Base-by-base conservation (phyloP, 2,888 invertebrate species). In the Strigamia crassipes region DNA sequence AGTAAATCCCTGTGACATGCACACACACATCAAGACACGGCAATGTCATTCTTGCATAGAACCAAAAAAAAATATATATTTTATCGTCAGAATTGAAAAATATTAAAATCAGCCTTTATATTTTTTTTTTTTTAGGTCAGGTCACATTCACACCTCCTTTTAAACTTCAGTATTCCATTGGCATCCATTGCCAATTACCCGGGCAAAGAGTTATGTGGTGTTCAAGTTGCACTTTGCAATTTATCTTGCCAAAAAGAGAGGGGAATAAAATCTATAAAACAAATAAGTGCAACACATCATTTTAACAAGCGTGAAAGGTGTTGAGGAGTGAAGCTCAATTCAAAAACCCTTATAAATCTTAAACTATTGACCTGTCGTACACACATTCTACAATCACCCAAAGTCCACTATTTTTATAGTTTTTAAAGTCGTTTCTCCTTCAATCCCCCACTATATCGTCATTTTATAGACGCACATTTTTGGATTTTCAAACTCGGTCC, bases 241-340 rank as follows among this genome's bases (percentile, higher is more conserved):
- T 56, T 56, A 56, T 56, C 56, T 56, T 56, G 56, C 6, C 56
- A 18, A 8, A 18, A 56, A 5, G 56, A 12, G 31, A 27, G 12
- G 73, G 73, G 27, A 73, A 73, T 31, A 31, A 23, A 23, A 73
- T 73, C 27, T 23, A 73, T 73, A 73, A 73, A 73, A 23, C 23
- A 31, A 73, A 73, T 56, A 56, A 56, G 56, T 56, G 73, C 73
- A 27, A 73, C 73, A 73, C 23, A 73, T 73, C 73, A 73, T 73
- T 73, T 27, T 73, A 73, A 73, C 27, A 73, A 31, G 27, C 31
- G 27, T 27, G 27, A 23, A 73, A 73, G 15, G 27, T 73, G 73
- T 73, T 31, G 27, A 73, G n/a, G 73, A 31, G 13, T 27, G 23
- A 31, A 73, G 73, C 73, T 73, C 73, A 31, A 73, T 73, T 73